A percentile compares a stretch with the other conserved stretches of the same genome.
Evolutionary conservation across 2,113 vertebrate species (phyloP).

Genomic region (Pogonocichla stellata): DNA sequence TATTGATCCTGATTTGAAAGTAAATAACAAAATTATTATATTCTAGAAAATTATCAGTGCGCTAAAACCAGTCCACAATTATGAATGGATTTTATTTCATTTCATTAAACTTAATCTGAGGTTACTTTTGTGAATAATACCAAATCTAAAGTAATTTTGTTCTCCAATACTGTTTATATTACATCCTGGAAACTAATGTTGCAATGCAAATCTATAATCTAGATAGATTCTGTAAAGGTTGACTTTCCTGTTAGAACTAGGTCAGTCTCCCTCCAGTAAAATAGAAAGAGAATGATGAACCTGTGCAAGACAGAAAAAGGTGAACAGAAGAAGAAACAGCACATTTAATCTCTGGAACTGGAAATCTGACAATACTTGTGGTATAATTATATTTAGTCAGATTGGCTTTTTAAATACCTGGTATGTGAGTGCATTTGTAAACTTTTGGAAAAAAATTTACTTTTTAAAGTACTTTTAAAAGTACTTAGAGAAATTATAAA

Average conservation of each 20-base stretch:
- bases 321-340: background rate
- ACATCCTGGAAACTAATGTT: background rate
- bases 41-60: background rate
- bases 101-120: background rate
- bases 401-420: background rate
- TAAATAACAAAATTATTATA: background rate
- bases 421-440: background rate
- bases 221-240: background rate
- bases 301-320: background rate
- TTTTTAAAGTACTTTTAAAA: background rate
- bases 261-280: background rate
- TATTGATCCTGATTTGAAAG: background rate
- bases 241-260: background rate
- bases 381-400: background rate
- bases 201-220: background rate
- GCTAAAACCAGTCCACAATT: background rate
- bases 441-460: background rate
- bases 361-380: background rate
- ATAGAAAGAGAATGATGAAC: background rate
- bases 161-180: background rate
- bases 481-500: background rate
- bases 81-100: background rate
- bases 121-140: background rate
- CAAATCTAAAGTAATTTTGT: background rate
- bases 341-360: background rate